Evolutionary conservation across 2,888 invertebrate genomes (phyloP), one percentile per base, ranked within the genome.

Genomic region (Dorcus hopei): DNA sequence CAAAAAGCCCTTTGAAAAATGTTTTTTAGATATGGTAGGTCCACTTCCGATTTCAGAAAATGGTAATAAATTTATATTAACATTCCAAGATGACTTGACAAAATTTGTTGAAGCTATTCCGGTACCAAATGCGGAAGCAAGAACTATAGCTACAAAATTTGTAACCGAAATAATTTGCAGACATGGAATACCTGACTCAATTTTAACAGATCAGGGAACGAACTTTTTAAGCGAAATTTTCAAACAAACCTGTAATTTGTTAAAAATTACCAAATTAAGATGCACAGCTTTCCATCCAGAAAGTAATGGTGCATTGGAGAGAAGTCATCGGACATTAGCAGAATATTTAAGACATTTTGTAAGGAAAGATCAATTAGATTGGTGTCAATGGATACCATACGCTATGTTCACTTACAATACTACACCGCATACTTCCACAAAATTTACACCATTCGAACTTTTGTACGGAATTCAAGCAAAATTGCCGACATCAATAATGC

Each of bases 71-170:
- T 72, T 62, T 55, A 63, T 68, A 19, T 40, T 72, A 26, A 72
- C 67, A 11, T 57, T 65, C 52, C 69, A 72, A 63, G 73, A 74
- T 55, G 71, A 72, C 58, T 52, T 73, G 16, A 71, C 72, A 1
- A 74, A 74, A 67, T 73, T 64, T 58, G 68, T 67, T 6, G 62
- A 64, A 51, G 71, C 72, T 4, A 57, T 65, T 47, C 62, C 72
- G 1, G 58, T 75, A n/a, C 63, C 63, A 11, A 68, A 75, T 61
- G 68, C 69, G 16, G 69, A 71, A 58, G 69, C 75, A 4, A 42
- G 42, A 49, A 72, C 70, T 0, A 54, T 74, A 3, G 74, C 74
- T 0, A 62, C 61, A 38, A 60, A 41, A 33, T 62, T 70, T 5
- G 58, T 62, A 4, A 59, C 54, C 49, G 59, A 59, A 52, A 69